Evolutionary conservation across 2,888 invertebrate species (phyloP), one percentile per base, ranked within the genome.

Genomic region (Chaetogeoica ovagalla): DNA sequence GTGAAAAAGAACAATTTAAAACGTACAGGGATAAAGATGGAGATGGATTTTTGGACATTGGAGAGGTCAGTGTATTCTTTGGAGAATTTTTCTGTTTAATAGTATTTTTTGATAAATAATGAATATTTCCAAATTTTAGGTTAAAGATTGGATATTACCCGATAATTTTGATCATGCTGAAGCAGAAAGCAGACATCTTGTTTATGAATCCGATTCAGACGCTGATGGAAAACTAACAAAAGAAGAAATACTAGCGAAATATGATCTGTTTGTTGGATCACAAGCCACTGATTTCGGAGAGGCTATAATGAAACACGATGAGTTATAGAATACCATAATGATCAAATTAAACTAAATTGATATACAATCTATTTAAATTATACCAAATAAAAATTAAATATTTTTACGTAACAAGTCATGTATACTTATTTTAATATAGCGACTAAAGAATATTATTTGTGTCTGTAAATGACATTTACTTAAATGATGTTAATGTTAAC

Each of bases 211-310:
- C 0, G 99, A 99, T 87, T 88, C 89, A 0, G 94, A 99, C 87
- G 92, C 93, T 15, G 98, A 99, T 87, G 94, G 95, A 84, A 91
- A 92, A 85, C 89, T 99, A 48, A 94, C 94, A 13, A 94, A 93
- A 86, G 91, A 91, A 0, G 98, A 99, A 87, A 92, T 99, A 55
- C 87, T 98, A 39, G 92, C 93, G 79, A 98, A 98, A 86, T 98
- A 98, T 86, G 98, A 99, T 87, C 88, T 98, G 15, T 99, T 98
- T 87, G 98, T 98, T 7, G 98, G 98, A 59, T 98, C 98, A 0
- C 98, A 99, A 86, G 98, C 97, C 1, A 99, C 98, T 0, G 98
- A 99, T 88, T 99, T 98, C 86, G 98, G 99, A 0, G 97, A 98
- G 86, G 97, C 97, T 9, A 88, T 99, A 21, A 91, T 93, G 1